Conservation (phyloP, 2,797 vertebrate species). For the Leptoclinus maculatus region DNA sequence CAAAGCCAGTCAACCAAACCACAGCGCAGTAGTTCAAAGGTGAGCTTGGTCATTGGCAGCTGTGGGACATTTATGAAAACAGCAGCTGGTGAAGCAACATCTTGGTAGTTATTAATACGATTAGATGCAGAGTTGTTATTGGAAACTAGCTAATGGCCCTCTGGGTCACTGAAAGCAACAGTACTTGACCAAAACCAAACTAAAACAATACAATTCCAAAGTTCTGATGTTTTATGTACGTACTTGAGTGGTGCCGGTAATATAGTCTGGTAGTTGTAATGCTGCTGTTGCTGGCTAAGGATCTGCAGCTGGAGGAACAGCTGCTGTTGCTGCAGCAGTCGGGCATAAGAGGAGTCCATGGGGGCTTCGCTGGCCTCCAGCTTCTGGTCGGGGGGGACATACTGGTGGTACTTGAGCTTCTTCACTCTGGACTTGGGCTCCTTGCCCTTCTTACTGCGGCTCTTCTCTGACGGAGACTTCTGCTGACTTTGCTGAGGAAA, state of each 20-base stretch:
- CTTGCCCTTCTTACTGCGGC: conserved; percentile 96
- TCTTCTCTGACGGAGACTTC: conserved; percentile 91
- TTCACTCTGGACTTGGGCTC: conserved; percentile 93
- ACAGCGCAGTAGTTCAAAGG: conserved; percentile 56
- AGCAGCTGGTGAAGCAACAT: conserved; percentile 66
- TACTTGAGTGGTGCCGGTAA: conserved; percentile 97
- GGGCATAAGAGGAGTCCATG: conserved; percentile 97
- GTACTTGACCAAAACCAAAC: conserved; percentile 3
- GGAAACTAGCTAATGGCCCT: conserved; percentile 68
- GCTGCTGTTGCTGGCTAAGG: conserved; percentile 97
- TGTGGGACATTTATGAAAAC: conserved; percentile 48
- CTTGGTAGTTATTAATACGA: conserved; percentile 64
- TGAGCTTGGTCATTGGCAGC: conserved; percentile 24
- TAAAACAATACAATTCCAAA: neutral
- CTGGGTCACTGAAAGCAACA: conserved; percentile 43
- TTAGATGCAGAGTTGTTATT: conserved; percentile 67
- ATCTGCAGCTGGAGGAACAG: conserved; percentile 99
- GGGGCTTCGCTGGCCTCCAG: conserved; percentile 90
- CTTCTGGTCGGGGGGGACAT: conserved; percentile 98
- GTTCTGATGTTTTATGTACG: conserved; percentile 35
- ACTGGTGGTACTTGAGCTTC: conserved; percentile 98
- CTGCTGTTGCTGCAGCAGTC: conserved; percentile 97
- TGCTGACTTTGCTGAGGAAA: conserved; percentile 93
- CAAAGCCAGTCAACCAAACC: conserved; percentile 60
- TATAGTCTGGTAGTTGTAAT: conserved; percentile 99